Base-by-base conservation (phyloP, 2,113 vertebrate species). In the Brachypodius melanocephalos region DNA sequence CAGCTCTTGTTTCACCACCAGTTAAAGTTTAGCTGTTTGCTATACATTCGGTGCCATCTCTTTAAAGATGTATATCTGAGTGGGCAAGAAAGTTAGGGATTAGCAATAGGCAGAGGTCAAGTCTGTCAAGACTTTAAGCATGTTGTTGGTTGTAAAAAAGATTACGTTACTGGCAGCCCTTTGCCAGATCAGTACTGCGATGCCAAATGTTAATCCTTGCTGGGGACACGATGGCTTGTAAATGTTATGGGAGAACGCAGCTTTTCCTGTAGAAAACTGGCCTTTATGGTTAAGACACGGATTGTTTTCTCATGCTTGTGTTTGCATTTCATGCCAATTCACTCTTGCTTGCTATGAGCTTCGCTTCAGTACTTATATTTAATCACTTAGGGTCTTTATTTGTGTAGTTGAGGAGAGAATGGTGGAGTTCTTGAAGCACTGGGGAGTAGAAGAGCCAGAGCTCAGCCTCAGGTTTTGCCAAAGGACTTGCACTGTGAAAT, bases 121-220 rank as follows among this genome's bases (percentile, higher is more conserved):
- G 87, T 90, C 94, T 32, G 86, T 91, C 63, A 92, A 86, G 85
- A 54, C 72, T 96, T 93, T 84, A 95, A 96, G 85, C 86, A 94
- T 82, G 79, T 86, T 52, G 10, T 75, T 85, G 75, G 94, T 87
- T 96, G 94, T 97, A 96, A 97, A 97, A 90, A 96, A 97, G 83
- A 85, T 91, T 95, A 93, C 93, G 17, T 95, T 97, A 97, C 88
- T 96, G 87, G 95, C 95, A 96, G 88, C 74, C 90, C 82, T 86
- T 94, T 94, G 91, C 96, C 86, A 96, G 94, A 92, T 88, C 85
- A 91, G 85, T 95, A 71, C 75, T 86, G 95, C 85, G 88, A 97
- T 90, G 93, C 97, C 97, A 98, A 98, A 97, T 97, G 97, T 89
- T 97, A 97, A 97, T 97, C 96, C 97, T 97, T 97, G 90, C 89